Evolutionary conservation across 2,113 vertebrate species (phyloP).

Genomic region (Accipiter cooperii): DNA sequence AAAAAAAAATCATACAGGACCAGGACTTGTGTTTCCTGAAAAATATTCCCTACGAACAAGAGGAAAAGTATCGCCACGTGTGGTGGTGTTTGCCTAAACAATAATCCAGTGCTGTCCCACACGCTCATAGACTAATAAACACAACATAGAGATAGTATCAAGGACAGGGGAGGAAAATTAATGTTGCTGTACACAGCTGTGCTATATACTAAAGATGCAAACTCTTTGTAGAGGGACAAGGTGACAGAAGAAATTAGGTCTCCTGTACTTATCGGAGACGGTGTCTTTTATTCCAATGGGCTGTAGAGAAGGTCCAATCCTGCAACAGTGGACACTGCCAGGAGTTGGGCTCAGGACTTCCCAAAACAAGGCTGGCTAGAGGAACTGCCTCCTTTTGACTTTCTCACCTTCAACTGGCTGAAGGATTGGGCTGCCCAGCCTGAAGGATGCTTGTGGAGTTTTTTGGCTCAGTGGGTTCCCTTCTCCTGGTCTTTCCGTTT

Average conservation of each 20-base stretch:
- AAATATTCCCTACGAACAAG: neutral
- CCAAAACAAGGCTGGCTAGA: neutral
- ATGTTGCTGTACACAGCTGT: neutral
- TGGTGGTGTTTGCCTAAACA: neutral
- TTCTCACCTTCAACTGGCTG: neutral
- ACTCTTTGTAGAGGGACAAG: neutral
- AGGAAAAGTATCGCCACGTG: neutral
- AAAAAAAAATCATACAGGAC: neutral
- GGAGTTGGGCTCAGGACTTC: neutral
- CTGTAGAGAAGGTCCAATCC: neutral
- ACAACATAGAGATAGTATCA: neutral
- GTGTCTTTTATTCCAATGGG: neutral
- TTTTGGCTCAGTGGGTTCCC: neutral
- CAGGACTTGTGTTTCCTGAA: neutral
- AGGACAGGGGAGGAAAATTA: neutral
- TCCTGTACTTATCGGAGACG: neutral
- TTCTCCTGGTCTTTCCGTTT: neutral
- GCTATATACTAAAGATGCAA: fast-evolving
- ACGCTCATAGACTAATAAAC: neutral
- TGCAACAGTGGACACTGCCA: neutral
- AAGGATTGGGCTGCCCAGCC: neutral
- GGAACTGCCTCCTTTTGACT: neutral
- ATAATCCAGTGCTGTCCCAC: neutral
- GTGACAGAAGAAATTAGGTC: neutral
- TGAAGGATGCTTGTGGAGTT: neutral